Percentiles rank a stretch among this genome's conserved stretches.
These are phyloP conservation scores for Parascotia fuliginaria DNA, from an alignment of 2,888 invertebrate genomes.

Conservation along the genomic window DNA sequence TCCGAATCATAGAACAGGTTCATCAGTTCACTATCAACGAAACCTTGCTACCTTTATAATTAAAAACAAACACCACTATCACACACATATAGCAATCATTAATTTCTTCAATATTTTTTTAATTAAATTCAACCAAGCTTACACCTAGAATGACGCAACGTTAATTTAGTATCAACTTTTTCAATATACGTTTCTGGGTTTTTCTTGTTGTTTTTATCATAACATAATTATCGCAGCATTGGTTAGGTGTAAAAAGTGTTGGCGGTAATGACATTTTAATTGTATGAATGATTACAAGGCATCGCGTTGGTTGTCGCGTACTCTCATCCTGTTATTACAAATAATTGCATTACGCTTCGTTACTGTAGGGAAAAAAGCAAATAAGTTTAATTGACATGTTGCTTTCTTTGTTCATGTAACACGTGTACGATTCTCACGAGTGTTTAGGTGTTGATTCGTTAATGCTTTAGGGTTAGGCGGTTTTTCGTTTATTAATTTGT, in stretches of 20 bases:
- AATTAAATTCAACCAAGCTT: slow-evolving; percentile 16
- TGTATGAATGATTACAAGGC: slow-evolving; percentile 78
- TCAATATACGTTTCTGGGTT: slow-evolving; percentile 44
- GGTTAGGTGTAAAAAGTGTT: slow-evolving; percentile 80
- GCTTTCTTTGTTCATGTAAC: slow-evolving; percentile 80
- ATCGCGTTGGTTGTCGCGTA: slow-evolving; percentile 70
- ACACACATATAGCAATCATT: background rate
- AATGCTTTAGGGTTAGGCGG: slow-evolving; percentile 12
- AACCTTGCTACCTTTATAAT: too few species aligned
- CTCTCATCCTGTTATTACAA: slow-evolving; percentile 83
- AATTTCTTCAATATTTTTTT: slow-evolving; percentile 9
- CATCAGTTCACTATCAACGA: too few species aligned
- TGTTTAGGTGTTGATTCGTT: slow-evolving; percentile 19
- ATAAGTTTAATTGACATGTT: slow-evolving; percentile 81
- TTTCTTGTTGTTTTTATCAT: slow-evolving; percentile 55
- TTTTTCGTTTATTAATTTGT: background rate
- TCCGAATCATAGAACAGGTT: too few species aligned
- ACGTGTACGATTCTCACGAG: slow-evolving; percentile 74
- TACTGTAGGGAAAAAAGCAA: slow-evolving; percentile 78
- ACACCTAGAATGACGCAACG: slow-evolving; percentile 9
- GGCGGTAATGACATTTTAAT: slow-evolving; percentile 84
- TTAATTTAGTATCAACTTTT: slow-evolving; percentile 46
- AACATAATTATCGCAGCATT: slow-evolving; percentile 72
- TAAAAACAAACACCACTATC: background rate
- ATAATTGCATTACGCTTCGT: slow-evolving; percentile 86